These are phyloP conservation scores for Aradophagus sp. DNA, from an alignment of 1,140 invertebrate genomes.

Conservation along the genomic window DNA sequence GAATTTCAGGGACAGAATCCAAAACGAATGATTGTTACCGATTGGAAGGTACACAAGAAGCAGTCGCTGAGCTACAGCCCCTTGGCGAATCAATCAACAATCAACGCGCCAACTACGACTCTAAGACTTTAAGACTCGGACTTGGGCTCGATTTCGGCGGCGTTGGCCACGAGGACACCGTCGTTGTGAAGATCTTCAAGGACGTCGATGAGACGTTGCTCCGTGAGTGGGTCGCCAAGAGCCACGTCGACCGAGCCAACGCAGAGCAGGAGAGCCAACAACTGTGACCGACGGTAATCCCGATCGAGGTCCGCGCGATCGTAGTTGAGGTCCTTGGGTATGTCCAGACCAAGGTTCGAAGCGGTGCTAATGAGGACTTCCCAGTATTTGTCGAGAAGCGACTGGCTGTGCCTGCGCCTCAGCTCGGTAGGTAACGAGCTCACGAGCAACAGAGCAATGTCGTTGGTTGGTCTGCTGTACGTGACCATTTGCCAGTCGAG, in stretches of 20 bases:
- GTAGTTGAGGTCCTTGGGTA: slow-evolving; percentile 77
- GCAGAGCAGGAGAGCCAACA: slow-evolving; percentile 83
- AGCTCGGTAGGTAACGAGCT: slow-evolving; percentile 84
- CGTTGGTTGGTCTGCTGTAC: slow-evolving; percentile 84
- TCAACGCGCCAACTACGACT: background rate
- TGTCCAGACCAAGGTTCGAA: slow-evolving; percentile 76
- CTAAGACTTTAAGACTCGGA: slow-evolving; percentile 35
- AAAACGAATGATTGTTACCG: too few relatives aligned
- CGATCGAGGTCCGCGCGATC: slow-evolving; percentile 75
- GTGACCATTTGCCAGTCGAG: slow-evolving; percentile 91
- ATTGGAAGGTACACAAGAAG: too few relatives aligned
- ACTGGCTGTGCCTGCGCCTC: slow-evolving; percentile 77
- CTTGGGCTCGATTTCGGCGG: slow-evolving; percentile 56
- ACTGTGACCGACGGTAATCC: slow-evolving; percentile 82
- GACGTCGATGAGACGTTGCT: slow-evolving; percentile 79
- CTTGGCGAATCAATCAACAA: slow-evolving; percentile 8
- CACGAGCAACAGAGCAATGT: slow-evolving; percentile 85
- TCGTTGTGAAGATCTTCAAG: slow-evolving; percentile 78
- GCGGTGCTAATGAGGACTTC: slow-evolving; percentile 77
- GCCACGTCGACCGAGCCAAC: slow-evolving; percentile 87
- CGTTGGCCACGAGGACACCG: slow-evolving; percentile 70
- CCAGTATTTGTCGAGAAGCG: slow-evolving; percentile 82
- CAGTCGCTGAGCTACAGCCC: slow-evolving; percentile 4
- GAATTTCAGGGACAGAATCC: too few relatives aligned
- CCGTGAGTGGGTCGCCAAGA: slow-evolving; percentile 80